Evolutionary conservation across 2,797 vertebrate genomes (phyloP).

Genomic region (Threskiornis aethiopicus): DNA sequence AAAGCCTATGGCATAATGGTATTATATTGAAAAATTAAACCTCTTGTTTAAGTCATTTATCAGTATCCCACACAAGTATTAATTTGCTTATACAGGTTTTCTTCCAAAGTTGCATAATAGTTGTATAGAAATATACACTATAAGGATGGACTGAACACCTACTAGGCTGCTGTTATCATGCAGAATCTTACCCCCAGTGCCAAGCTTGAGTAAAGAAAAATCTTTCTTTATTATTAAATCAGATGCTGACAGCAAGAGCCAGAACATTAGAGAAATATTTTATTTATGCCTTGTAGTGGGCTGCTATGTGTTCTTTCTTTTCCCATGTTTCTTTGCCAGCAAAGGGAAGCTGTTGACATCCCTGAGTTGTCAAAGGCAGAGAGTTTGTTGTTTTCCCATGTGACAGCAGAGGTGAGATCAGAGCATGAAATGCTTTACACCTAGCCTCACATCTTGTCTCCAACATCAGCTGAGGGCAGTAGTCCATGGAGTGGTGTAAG

Average conservation of each 20-base stretch:
- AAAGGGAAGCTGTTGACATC: not conserved
- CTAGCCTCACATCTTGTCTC: not conserved
- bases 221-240: not conserved
- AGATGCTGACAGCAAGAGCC: not conserved
- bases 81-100: slow-evolving; percentile 8
- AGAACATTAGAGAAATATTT: not conserved
- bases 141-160: not conserved
- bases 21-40: slow-evolving; percentile 68
- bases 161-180: not conserved
- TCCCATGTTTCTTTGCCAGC: not conserved
- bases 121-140: slow-evolving; percentile 26
- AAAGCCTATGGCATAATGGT: slow-evolving; percentile 58
- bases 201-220: not conserved
- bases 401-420: not conserved
- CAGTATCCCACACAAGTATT: slow-evolving; percentile 19
- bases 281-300: not conserved
- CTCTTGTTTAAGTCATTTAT: slow-evolving; percentile 51
- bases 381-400: not conserved
- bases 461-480: not conserved
- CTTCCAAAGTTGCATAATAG: not conserved
- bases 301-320: not conserved
- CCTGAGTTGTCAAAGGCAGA: not conserved
- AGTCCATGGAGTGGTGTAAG: not conserved
- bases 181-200: not conserved
- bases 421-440: not conserved